Percentiles rank a stretch among this genome's conserved stretches.
Conservation (phyloP, 2,797 vertebrate genomes). For the Gymnopithys bicolor region DNA sequence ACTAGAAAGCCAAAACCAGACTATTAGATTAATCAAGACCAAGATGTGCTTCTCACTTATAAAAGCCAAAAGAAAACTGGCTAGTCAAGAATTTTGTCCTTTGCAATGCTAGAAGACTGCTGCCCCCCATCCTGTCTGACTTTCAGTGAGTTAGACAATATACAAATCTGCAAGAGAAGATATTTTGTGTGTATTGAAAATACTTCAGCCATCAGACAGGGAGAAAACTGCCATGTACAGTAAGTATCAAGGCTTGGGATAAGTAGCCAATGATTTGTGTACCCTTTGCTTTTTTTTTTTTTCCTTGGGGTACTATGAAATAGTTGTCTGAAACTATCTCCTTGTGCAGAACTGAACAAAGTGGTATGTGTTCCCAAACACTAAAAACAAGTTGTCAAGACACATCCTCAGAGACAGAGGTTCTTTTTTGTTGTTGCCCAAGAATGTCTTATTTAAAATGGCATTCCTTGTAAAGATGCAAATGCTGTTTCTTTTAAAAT, state of each 20-base stretch:
- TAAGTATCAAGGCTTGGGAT: background rate
- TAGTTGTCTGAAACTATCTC: conserved; percentile 21
- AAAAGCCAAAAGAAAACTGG: conserved; percentile 28
- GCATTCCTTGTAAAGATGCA: conserved; percentile 61
- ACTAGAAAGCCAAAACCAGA: conserved; percentile 39
- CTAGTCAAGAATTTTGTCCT: background rate
- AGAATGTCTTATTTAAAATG: conserved; percentile 72
- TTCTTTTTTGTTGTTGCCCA: conserved; percentile 54
- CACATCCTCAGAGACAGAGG: conserved; percentile 45
- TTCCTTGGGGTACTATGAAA: background rate
- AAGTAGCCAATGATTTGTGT: background rate
- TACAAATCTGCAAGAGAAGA: background rate
- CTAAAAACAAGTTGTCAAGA: conserved; percentile 58
- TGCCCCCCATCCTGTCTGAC: background rate
- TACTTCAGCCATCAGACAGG: background rate
- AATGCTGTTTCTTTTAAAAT: conserved; percentile 64
- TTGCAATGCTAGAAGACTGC: background rate
- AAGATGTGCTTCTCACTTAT: conserved; percentile 18
- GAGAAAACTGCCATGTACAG: background rate
- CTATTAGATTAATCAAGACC: conserved; percentile 46
- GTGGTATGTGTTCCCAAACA: conserved; percentile 37
- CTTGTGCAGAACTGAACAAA: background rate
- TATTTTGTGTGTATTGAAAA: background rate
- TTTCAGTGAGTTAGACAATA: background rate
- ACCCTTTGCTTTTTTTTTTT: background rate